Percentiles rank a stretch among this genome's conserved stretches.
Conservation (phyloP, 2,113 vertebrate species). For the Shinisaurus crocodilurus region DNA sequence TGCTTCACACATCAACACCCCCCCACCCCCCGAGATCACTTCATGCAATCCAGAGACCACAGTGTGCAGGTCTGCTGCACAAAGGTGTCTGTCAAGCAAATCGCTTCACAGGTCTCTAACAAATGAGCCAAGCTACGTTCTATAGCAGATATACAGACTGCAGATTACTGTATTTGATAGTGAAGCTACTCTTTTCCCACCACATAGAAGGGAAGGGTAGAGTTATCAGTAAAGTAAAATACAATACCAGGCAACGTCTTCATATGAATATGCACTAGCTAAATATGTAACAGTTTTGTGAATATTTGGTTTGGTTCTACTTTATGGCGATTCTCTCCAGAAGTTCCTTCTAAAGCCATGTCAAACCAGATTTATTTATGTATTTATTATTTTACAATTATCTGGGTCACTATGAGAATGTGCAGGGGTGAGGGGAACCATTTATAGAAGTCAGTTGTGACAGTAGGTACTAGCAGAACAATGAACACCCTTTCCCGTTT, state of each 20-base stretch:
- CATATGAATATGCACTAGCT: neutral
- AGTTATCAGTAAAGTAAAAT: neutral
- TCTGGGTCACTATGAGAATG: neutral
- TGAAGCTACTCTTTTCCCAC: too few relatives aligned
- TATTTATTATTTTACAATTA: neutral
- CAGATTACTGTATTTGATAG: neutral
- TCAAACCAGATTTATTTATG: too few relatives aligned
- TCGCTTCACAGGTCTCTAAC: neutral
- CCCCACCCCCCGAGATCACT: too few relatives aligned
- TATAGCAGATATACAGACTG: neutral
- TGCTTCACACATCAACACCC: neutral
- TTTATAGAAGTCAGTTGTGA: neutral
- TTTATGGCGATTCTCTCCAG: neutral
- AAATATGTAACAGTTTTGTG: neutral
- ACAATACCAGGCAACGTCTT: neutral
- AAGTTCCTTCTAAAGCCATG: too few relatives aligned
- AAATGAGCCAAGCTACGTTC: neutral
- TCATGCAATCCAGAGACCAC: neutral
- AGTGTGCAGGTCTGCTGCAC: too few relatives aligned
- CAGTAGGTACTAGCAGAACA: neutral
- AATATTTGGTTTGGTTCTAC: neutral
- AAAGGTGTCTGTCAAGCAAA: too few relatives aligned
- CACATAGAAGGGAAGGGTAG: neutral
- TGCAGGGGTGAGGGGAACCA: neutral
- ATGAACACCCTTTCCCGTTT: neutral